A percentile compares a stretch with the other conserved stretches of the same genome.
Conservation (phyloP, 2,888 invertebrate species). For the Polyommatus iphigenia region DNA sequence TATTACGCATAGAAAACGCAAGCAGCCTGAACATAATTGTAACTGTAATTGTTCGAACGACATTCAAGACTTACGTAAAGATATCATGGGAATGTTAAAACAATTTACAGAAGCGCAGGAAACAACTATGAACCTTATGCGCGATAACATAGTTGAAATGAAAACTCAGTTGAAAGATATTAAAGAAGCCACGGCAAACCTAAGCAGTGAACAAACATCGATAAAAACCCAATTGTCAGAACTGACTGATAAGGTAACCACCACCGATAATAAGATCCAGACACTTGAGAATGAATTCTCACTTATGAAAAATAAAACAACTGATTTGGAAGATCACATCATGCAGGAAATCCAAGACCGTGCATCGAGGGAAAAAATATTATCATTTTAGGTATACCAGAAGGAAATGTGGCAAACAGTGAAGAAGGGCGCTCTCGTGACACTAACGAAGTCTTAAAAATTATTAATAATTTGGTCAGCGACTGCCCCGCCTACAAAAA, state of each 20-base stretch:
- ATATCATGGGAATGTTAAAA: neutral
- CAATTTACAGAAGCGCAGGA: neutral
- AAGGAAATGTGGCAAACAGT: neutral
- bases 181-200: neutral
- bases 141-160: neutral
- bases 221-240: neutral
- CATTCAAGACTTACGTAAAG: neutral
- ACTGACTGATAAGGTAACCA: neutral
- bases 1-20: constrained; percentile 4
- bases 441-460: constrained; percentile 27
- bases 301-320: neutral
- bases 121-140: neutral
- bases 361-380: neutral
- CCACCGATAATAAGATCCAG: neutral
- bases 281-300: neutral
- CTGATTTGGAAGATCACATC: neutral
- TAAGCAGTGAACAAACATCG: neutral
- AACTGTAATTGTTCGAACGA: constrained; percentile 3
- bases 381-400: neutral
- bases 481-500: constrained; percentile 32
- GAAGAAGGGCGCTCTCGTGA: neutral
- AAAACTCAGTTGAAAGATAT: neutral
- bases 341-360: constrained; percentile 3
- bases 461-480: constrained; percentile 11
- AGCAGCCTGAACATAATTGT: neutral